A percentile compares a stretch with the other conserved stretches of the same genome.
Conservation (phyloP, 2,113 vertebrate genomes). For the Paramormyrops kingsleyae region DNA sequence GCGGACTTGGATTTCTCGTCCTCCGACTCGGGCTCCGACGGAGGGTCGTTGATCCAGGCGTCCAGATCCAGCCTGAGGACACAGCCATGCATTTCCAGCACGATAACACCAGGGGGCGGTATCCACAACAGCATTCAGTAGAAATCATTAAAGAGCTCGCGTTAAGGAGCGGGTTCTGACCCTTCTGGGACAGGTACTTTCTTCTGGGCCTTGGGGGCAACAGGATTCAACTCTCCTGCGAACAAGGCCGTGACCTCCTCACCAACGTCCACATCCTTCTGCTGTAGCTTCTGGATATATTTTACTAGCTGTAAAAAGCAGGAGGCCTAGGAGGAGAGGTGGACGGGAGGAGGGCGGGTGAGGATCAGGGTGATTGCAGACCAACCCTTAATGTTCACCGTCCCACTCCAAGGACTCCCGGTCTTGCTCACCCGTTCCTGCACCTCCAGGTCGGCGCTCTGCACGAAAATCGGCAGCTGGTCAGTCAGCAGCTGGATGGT, state of each 20-base stretch:
- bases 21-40: slow-evolving; percentile 94
- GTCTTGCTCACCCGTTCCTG: slow-evolving; percentile 82
- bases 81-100: slow-evolving; percentile 12
- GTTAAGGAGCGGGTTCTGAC: slow-evolving; percentile 52
- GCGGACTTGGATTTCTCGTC: slow-evolving; percentile 88
- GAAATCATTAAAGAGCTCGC: background rate
- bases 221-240: slow-evolving; percentile 92
- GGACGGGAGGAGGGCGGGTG: background rate
- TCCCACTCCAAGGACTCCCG: background rate
- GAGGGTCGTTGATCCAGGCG: slow-evolving; percentile 95
- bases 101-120: background rate
- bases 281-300: slow-evolving; percentile 90
- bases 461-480: slow-evolving; percentile 87
- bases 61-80: slow-evolving; percentile 83
- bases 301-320: slow-evolving; percentile 93
- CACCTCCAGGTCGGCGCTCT: slow-evolving; percentile 96
- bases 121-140: background rate
- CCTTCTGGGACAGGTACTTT: slow-evolving; percentile 96
- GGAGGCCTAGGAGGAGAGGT: slow-evolving; percentile 67
- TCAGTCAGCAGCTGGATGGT: slow-evolving; percentile 86
- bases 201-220: slow-evolving; percentile 97
- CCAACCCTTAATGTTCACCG: too few relatives aligned
- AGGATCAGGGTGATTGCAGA: background rate
- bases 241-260: slow-evolving; percentile 89
- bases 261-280: slow-evolving; percentile 81